phyloP scores from a whole-genome alignment of 1,140 invertebrate species.

The Pseudoatta argentina region DNA sequence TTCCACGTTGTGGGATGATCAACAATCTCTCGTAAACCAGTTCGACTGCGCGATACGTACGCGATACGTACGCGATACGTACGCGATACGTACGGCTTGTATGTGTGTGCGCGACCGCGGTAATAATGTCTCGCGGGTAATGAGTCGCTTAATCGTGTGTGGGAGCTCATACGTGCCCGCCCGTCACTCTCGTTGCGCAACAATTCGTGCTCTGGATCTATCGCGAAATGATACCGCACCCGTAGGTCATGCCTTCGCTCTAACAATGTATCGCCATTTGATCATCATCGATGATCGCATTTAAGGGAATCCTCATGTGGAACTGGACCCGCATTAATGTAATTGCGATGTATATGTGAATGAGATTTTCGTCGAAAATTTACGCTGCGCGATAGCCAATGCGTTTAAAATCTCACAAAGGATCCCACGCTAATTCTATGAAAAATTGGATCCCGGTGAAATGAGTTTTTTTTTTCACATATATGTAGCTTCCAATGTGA shows the following conservation, averaged over 20 bases:
- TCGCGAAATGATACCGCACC: conserved; percentile 35
- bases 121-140: conserved; percentile 40
- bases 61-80: no score
- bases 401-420: background rate
- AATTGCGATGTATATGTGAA: background rate
- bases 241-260: conserved; percentile 21
- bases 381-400: background rate
- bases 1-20: conserved; percentile 36
- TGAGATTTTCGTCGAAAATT: background rate
- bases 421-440: no score
- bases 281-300: conserved; percentile 41
- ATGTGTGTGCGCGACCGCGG: background rate
- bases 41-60: conserved; percentile 20
- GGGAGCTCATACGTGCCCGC: background rate
- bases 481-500: no score
- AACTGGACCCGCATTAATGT: conserved; percentile 23
- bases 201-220: conserved; percentile 34
- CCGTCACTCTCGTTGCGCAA: conserved; percentile 46
- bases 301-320: conserved; percentile 48
- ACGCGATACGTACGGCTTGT: conserved; percentile 1
- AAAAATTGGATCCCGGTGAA: no score
- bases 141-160: conserved; percentile 46
- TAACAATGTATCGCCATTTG: conserved; percentile 36
- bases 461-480: no score
- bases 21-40: conserved; percentile 44